A percentile compares a stretch with the other conserved stretches of the same genome.
Evolutionary conservation across 2,888 invertebrate genomes (phyloP).

Genomic region (Lithosia quadra): DNA sequence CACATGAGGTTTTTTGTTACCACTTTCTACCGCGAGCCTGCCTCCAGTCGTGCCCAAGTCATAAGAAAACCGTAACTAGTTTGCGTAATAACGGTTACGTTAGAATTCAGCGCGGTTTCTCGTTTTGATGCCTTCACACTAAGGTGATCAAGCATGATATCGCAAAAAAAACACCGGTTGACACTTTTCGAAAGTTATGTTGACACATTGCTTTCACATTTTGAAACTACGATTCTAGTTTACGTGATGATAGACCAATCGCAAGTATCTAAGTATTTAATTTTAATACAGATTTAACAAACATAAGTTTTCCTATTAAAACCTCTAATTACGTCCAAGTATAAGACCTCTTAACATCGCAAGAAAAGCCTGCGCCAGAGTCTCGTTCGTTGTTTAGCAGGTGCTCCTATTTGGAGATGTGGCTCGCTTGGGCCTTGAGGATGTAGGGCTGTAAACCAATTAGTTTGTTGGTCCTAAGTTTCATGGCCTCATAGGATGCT

Average conservation of each 20-base stretch:
- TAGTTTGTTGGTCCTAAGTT: no score
- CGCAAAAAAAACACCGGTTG: conserved; percentile 30
- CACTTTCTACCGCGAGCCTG: neutral
- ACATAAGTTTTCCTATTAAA: no score
- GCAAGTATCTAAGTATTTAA: neutral
- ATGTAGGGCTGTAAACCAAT: no score
- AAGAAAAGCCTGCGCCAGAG: no score
- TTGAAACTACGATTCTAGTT: neutral
- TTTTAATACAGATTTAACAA: no score
- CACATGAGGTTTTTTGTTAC: neutral
- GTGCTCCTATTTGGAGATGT: no score
- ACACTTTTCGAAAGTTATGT: conserved; percentile 31
- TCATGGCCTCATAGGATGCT: no score
- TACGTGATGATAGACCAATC: neutral
- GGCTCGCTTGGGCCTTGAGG: no score
- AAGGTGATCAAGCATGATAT: conserved; percentile 34
- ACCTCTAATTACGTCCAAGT: no score
- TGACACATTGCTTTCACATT: conserved; percentile 36
- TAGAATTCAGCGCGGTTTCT: conserved; percentile 17
- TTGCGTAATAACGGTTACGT: conserved; percentile 1
- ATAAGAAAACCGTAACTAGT: conserved; percentile 3
- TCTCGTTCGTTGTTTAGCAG: no score
- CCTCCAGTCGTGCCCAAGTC: neutral
- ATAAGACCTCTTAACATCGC: no score
- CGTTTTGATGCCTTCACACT: conserved; percentile 15